phyloP scores from a whole-genome alignment of 2,888 invertebrate species.

The Sympetrum striolatum region DNA sequence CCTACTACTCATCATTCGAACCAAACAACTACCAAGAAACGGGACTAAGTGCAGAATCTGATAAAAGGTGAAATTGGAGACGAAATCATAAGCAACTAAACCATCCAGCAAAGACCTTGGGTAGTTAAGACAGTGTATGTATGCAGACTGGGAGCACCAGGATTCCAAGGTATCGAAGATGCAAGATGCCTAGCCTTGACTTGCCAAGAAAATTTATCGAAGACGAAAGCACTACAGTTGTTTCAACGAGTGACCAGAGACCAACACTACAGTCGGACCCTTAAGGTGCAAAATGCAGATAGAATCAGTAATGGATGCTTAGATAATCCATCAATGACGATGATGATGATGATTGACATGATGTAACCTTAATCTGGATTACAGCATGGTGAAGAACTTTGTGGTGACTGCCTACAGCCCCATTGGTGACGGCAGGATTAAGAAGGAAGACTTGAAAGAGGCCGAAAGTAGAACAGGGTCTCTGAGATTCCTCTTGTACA shows the following conservation, averaged over 20 bases:
- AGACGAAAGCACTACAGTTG: neutral
- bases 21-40: neutral
- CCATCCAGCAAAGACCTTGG: neutral
- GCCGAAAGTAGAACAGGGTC: neutral
- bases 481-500: neutral
- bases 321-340: too few relatives aligned
- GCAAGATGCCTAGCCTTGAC: neutral
- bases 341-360: too few relatives aligned
- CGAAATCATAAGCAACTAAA: neutral
- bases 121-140: neutral
- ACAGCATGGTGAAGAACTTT: neutral
- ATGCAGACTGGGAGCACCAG: neutral
- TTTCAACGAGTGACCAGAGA: neutral
- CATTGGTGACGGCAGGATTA: neutral
- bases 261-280: neutral
- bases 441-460: slow-evolving; percentile 32
- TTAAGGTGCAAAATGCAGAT: too few relatives aligned
- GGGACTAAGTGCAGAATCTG: neutral
- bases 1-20: neutral
- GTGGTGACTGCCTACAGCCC: neutral
- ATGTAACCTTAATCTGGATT: too few relatives aligned
- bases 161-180: neutral
- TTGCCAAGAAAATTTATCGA: neutral
- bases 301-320: too few relatives aligned
- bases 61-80: neutral